phyloP scores from a whole-genome alignment of 2,797 vertebrate species.

The Myotis findleyi region DNA sequence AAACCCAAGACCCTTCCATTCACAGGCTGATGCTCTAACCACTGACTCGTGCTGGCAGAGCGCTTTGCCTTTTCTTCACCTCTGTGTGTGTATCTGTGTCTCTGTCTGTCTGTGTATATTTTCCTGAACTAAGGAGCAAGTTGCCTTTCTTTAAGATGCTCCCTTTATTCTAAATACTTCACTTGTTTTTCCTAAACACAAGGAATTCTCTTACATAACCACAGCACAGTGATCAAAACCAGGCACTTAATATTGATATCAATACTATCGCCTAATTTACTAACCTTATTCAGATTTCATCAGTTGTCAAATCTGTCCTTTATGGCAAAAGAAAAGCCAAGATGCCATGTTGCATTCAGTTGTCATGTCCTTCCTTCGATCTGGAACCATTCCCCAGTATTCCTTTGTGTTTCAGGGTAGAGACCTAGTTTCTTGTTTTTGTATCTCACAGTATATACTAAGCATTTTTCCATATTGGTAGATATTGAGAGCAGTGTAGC shows the following conservation, averaged over 20 bases:
- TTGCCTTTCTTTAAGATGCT: background rate
- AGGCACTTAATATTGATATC: background rate
- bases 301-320: background rate
- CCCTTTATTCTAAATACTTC: background rate
- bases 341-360: background rate
- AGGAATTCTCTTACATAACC: background rate
- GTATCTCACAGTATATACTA: background rate
- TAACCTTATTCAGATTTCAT: background rate
- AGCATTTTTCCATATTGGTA: background rate
- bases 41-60: too few relatives aligned
- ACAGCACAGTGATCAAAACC: background rate
- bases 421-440: background rate
- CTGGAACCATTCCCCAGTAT: background rate
- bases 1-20: too few relatives aligned
- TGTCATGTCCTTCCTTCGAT: background rate
- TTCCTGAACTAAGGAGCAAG: background rate
- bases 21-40: too few relatives aligned
- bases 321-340: background rate
- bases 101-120: background rate
- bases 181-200: background rate
- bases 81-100: background rate
- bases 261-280: background rate
- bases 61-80: background rate
- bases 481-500: background rate
- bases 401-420: constrained; percentile 1